phyloP scores from a whole-genome alignment of 2,113 vertebrate genomes.

The Phalacrocorax carbo region DNA sequence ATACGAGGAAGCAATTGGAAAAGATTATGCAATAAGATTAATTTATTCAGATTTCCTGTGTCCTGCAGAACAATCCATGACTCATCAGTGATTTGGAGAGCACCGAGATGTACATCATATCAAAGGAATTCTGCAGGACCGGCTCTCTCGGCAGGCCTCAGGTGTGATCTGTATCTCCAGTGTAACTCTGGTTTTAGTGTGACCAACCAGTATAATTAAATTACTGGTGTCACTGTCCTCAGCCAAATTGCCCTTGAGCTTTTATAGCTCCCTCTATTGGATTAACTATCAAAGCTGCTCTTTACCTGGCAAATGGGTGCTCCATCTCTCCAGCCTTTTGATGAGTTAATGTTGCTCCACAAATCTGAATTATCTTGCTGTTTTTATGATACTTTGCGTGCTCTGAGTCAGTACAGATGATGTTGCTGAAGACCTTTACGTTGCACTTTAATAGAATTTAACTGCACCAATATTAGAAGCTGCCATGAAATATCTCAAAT shows the following conservation, averaged over 20 bases:
- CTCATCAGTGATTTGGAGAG: background rate
- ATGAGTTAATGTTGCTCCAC: background rate
- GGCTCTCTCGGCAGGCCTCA: constrained; percentile 27
- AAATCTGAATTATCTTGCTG: background rate
- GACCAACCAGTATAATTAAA: constrained; percentile 47
- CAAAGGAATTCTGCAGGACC: constrained; percentile 61
- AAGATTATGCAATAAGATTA: background rate
- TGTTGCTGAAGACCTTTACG: background rate
- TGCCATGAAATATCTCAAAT: background rate
- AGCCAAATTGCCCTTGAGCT: background rate
- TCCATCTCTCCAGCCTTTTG: background rate
- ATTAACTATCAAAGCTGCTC: background rate
- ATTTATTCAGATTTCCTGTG: constrained; percentile 21
- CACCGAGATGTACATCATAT: constrained; percentile 31
- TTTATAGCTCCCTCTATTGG: background rate
- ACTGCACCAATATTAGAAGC: background rate
- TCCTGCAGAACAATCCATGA: background rate
- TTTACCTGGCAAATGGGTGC: background rate
- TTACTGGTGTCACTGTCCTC: background rate
- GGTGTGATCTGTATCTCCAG: constrained; percentile 29
- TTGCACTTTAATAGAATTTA: background rate
- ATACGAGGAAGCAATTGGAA: background rate
- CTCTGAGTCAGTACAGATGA: background rate
- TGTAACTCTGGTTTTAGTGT: constrained; percentile 6
- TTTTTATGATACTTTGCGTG: background rate